phyloP scores from a whole-genome alignment of 1,140 invertebrate genomes.

The Pachypeltis micranthus region DNA sequence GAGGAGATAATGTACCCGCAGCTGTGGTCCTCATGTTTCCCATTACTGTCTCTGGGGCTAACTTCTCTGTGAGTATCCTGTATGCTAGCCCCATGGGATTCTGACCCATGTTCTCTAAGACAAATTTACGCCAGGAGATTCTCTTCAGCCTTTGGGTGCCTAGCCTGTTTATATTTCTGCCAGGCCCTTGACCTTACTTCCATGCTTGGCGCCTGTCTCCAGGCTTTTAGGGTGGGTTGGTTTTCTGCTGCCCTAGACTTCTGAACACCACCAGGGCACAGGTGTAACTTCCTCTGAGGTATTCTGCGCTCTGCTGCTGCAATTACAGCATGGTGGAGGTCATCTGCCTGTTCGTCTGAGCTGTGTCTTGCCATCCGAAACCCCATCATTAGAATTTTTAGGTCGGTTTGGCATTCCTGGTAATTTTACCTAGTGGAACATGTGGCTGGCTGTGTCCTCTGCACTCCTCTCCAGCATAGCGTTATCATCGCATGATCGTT shows the following conservation, averaged over 20 bases:
- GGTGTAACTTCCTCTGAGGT: background rate
- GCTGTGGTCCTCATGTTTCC: background rate
- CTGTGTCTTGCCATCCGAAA: background rate
- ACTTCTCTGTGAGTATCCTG: background rate
- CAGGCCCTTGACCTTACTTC: background rate
- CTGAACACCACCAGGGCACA: background rate
- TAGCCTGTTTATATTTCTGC: background rate
- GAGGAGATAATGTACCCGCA: background rate
- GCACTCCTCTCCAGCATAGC: background rate
- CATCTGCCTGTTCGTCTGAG: background rate
- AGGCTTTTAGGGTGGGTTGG: background rate
- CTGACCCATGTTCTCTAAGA: background rate
- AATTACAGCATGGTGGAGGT: background rate
- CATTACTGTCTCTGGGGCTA: background rate
- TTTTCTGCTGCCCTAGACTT: background rate
- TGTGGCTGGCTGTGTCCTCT: background rate
- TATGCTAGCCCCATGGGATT: background rate
- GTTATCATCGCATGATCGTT: background rate
- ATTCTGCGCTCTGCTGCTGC: background rate
- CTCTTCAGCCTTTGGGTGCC: background rate
- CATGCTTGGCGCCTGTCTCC: background rate
- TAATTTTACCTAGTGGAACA: background rate
- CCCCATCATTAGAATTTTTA: background rate
- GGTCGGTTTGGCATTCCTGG: background rate
- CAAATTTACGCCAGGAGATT: background rate